Percentiles rank a stretch among this genome's conserved stretches.
phyloP scores from a whole-genome alignment of 2,888 invertebrate species.

The Orthosia incerta region DNA sequence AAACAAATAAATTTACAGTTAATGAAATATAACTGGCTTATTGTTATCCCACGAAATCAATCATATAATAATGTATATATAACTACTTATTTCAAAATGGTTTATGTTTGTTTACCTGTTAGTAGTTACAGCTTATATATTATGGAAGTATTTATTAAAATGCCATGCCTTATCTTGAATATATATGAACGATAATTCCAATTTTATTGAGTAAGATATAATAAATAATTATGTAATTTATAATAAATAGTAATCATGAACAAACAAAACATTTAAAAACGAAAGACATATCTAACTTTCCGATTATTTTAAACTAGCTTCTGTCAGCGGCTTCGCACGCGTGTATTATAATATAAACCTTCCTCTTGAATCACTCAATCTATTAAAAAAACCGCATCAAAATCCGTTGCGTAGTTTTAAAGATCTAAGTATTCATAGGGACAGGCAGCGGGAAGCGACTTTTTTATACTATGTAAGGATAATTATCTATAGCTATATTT shows the following conservation, averaged over 20 bases:
- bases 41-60: background rate
- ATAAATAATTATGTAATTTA: background rate
- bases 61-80: background rate
- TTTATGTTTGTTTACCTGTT: background rate
- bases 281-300: background rate
- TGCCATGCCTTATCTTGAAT: background rate
- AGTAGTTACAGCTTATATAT: no score
- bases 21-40: slow-evolving; percentile 2
- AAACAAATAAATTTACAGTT: background rate
- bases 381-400: no score
- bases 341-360: no score
- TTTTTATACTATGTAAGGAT: no score
- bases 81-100: background rate
- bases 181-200: background rate
- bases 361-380: no score
- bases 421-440: no score
- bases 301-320: no score
- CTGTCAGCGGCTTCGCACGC: no score
- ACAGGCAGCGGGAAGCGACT: no score
- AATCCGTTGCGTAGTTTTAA: no score
- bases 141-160: no score
- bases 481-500: background rate
- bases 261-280: background rate
- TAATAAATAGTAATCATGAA: background rate
- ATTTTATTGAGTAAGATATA: background rate